Conservation (phyloP, 2,797 vertebrate genomes). For the Brachyrhaphis roseni region DNA sequence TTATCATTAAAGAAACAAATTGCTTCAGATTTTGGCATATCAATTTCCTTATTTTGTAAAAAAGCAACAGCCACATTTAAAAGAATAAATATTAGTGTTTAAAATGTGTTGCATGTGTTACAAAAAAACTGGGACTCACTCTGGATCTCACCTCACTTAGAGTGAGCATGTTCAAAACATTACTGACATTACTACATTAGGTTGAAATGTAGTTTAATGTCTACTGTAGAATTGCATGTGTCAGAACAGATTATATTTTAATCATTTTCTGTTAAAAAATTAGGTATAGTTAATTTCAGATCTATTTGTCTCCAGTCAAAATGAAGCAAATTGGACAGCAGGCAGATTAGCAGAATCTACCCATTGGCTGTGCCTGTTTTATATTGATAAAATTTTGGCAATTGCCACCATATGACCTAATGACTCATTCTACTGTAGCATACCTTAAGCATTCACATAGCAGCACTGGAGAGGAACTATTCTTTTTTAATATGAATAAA, state of each 20-base stretch:
- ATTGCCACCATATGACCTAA: background rate
- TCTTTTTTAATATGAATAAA: background rate
- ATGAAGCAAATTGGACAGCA: too few relatives aligned
- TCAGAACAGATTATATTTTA: too few relatives aligned
- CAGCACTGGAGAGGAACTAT: background rate
- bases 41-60: background rate
- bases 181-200: too few relatives aligned
- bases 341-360: too few relatives aligned
- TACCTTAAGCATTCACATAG: background rate
- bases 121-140: background rate
- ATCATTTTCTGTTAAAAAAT: too few relatives aligned
- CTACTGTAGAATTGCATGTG: background rate
- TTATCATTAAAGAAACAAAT: background rate
- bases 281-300: background rate
- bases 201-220: background rate
- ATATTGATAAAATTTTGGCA: too few relatives aligned
- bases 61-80: background rate
- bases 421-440: background rate
- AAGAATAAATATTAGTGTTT: background rate
- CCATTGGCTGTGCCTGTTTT: too few relatives aligned
- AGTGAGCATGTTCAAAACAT: background rate
- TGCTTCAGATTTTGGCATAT: background rate
- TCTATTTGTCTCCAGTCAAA: background rate
- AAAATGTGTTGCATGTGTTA: background rate
- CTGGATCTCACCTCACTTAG: background rate